Evolutionary conservation across 2,113 vertebrate genomes (phyloP), one percentile per base, ranked within the genome.

Genomic region (Lasiurus cinereus): DNA sequence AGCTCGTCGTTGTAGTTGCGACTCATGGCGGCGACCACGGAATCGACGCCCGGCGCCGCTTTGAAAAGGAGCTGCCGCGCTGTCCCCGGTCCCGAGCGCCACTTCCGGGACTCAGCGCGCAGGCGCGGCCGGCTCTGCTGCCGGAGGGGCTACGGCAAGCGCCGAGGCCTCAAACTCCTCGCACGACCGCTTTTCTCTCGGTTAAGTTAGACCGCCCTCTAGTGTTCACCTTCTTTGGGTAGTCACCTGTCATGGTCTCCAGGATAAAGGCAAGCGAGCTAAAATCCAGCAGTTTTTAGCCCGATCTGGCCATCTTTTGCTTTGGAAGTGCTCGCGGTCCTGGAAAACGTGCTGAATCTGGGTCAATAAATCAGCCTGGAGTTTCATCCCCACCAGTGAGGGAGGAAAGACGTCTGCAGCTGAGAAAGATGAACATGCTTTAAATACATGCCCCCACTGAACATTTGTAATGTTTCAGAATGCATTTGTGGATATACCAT

Each of bases 1-100:
- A 99, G 97, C 98, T 99, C 99, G 93, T 99, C 99, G n/a, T 99
- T 99, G 79, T 99, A 99, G 82, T 50, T 99, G 36, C 99, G 99
- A 96, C 99, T 99, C 99, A 99, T 99, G 93, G 91, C 96, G 91
- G 22, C 64, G 33, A 36, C 48, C 0, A 27, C 11, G 0, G 8
- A 0, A 6, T 10, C 39, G 24, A 64, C 54, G 69, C 69, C 18
- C 0, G 4, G 48, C 2, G 22, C 21, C 1, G 4, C 87, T 62
- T 5, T 3, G 31, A 56, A 36, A 2, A 2, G 77, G 5, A 1
- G 13, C 3, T 8, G 84, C 66, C 70, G n/a, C 83, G 72, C 27
- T 1, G n/a, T 39, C 11, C 12, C 1, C 0, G 56, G 22, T 4
- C 4, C 0, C 0, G 1, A 24, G 39, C 12, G 0, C 24, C n/a